phyloP scores from a whole-genome alignment of 1,140 invertebrate genomes.

The Wasmannia auropunctata region DNA sequence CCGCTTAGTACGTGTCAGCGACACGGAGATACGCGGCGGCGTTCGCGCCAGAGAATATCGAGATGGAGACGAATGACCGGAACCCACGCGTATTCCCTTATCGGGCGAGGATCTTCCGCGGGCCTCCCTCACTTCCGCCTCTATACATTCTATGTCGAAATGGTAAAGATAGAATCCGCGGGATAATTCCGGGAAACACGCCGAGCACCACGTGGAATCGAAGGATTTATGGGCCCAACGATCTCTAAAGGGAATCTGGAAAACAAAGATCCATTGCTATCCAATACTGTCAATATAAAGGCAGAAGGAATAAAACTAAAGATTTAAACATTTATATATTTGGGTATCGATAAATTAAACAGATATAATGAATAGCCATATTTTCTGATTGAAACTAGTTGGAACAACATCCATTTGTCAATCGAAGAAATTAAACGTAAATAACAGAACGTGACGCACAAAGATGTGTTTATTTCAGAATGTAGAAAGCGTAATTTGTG shows the following conservation, averaged over 20 bases:
- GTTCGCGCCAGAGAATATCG: slow-evolving; percentile 52
- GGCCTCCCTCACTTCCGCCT: slow-evolving; percentile 45
- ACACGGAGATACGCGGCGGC: slow-evolving; percentile 55
- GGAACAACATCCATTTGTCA: neutral
- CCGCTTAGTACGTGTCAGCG: slow-evolving; percentile 69
- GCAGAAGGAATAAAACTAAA: neutral
- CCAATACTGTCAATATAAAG: neutral
- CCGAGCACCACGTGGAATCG: neutral
- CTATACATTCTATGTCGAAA: slow-evolving; percentile 6
- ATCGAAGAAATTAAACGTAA: neutral
- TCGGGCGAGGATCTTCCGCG: slow-evolving; percentile 42
- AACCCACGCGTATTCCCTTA: slow-evolving; percentile 61
- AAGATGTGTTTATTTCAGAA: neutral
- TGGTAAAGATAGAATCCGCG: slow-evolving; percentile 23
- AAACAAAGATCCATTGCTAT: neutral
- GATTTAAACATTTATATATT: neutral
- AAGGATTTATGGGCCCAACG: neutral
- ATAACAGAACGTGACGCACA: neutral
- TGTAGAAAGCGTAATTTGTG: neutral
- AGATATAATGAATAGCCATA: neutral
- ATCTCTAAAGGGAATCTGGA: neutral
- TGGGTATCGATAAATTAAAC: neutral
- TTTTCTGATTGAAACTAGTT: neutral
- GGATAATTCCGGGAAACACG: slow-evolving; percentile 18
- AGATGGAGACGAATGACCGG: slow-evolving; percentile 56